Conservation (phyloP, 2,888 invertebrate genomes). For the Alloscopus bannaensis region DNA sequence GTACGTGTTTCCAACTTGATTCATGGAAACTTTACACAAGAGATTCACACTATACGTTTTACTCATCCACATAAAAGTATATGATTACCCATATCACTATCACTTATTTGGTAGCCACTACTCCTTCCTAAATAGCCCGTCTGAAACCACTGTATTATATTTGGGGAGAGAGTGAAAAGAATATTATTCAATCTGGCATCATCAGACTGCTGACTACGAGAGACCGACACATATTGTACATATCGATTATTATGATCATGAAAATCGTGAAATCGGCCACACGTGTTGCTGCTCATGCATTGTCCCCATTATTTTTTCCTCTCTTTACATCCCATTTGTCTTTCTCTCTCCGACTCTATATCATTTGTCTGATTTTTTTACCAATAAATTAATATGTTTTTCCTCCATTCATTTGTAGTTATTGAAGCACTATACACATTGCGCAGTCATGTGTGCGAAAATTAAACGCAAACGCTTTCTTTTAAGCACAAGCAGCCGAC, state of each 20-base stretch:
- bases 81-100: constrained; percentile 26
- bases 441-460: constrained; percentile 10
- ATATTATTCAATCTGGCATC: constrained; percentile 41
- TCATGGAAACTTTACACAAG: too few species aligned
- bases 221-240: constrained; percentile 68
- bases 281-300: constrained; percentile 70
- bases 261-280: constrained; percentile 71
- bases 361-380: background rate
- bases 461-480: background rate
- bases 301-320: constrained; percentile 27
- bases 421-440: too few species aligned
- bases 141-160: background rate
- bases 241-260: constrained; percentile 68
- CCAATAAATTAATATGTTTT: background rate
- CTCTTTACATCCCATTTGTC: constrained; percentile 21
- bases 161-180: constrained; percentile 5
- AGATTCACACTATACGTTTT: too few species aligned
- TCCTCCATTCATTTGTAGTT: constrained; percentile 12
- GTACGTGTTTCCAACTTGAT: background rate
- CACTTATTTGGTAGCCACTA: constrained; percentile 11
- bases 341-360: constrained; percentile 15
- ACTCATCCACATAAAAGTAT: too few species aligned
- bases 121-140: background rate
- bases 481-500: background rate
- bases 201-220: constrained; percentile 27